Percentiles rank a stretch among this genome's conserved stretches.
These are phyloP conservation scores for Schizopygopsis pylzovi DNA, from an alignment of 2,797 vertebrate species.

Conservation along the genomic window DNA sequence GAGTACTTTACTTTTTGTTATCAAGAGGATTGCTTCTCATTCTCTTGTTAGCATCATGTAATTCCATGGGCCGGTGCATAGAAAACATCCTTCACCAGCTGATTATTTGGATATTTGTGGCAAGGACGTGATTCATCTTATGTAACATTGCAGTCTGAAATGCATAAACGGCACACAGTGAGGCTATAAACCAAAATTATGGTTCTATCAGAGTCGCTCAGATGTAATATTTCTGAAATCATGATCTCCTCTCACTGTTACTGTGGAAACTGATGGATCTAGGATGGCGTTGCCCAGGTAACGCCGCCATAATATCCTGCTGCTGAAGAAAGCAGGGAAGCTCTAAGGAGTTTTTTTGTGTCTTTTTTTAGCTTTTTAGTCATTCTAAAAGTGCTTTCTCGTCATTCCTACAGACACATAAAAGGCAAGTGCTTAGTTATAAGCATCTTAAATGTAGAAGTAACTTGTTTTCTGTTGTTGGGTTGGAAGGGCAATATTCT, in stretches of 20 bases:
- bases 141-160: neutral
- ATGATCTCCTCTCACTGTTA: conserved; percentile 75
- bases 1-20: neutral
- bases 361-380: neutral
- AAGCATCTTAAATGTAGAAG: neutral
- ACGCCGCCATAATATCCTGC: conserved; percentile 64
- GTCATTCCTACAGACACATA: neutral
- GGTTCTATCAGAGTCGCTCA: conserved; percentile 67
- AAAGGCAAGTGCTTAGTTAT: too few relatives aligned
- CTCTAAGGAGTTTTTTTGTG: neutral
- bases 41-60: neutral
- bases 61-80: neutral
- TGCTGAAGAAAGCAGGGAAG: conserved; percentile 53
- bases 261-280: conserved; percentile 82
- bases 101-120: neutral
- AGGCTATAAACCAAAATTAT: conserved; percentile 73
- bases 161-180: conserved; percentile 8
- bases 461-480: neutral
- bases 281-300: conserved; percentile 75
- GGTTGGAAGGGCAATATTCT: neutral
- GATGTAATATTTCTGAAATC: conserved; percentile 74
- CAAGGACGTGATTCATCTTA: neutral
- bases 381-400: neutral
- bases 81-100: neutral
- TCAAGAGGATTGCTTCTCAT: neutral